Evolutionary conservation across 1,140 invertebrate genomes (phyloP).

Genomic region (Littorina saxatilis): DNA sequence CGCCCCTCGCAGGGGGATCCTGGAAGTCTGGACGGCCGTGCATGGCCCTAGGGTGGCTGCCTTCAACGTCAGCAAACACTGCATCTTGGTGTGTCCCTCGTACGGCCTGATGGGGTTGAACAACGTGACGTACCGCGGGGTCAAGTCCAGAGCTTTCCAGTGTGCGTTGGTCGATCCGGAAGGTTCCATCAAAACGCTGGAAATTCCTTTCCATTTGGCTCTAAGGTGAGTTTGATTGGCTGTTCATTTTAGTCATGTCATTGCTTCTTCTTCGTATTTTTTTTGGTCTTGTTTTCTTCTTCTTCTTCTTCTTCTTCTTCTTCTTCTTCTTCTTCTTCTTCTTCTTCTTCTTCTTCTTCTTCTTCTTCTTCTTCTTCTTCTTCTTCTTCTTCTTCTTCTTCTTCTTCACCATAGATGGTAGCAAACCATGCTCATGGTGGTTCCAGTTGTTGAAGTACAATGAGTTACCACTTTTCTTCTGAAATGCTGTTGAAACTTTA

Average conservation of each 20-base stretch:
- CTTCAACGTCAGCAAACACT: constrained; percentile 90
- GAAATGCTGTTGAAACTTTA: too few species aligned
- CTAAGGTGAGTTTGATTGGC: constrained; percentile 64
- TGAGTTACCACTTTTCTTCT: too few species aligned
- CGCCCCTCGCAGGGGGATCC: constrained; percentile 86
- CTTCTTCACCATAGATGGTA: too few species aligned
- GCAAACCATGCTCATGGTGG: too few species aligned
- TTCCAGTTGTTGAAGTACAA: too few species aligned
- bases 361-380: constrained; percentile 10
- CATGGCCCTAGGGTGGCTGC: constrained; percentile 91
- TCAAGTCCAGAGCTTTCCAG: constrained; percentile 81
- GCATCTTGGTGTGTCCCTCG: constrained; percentile 80
- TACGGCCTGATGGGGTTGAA: constrained; percentile 86
- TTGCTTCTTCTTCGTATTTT: neutral
- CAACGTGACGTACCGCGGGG: constrained; percentile 74
- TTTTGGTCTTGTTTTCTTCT: too few species aligned
- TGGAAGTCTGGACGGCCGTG: constrained; percentile 90
- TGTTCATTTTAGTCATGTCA: neutral
- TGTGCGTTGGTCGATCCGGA: constrained; percentile 89
- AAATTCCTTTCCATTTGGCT: constrained; percentile 91
- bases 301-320: neutral
- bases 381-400: constrained; percentile 9
- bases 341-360: constrained; percentile 6
- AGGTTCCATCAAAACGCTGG: constrained; percentile 87
- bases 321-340: too few species aligned